Percentiles rank a stretch among this genome's conserved stretches.
These are phyloP conservation scores for Hybognathus amarus DNA, from an alignment of 2,797 vertebrate genomes.

Conservation along the genomic window DNA sequence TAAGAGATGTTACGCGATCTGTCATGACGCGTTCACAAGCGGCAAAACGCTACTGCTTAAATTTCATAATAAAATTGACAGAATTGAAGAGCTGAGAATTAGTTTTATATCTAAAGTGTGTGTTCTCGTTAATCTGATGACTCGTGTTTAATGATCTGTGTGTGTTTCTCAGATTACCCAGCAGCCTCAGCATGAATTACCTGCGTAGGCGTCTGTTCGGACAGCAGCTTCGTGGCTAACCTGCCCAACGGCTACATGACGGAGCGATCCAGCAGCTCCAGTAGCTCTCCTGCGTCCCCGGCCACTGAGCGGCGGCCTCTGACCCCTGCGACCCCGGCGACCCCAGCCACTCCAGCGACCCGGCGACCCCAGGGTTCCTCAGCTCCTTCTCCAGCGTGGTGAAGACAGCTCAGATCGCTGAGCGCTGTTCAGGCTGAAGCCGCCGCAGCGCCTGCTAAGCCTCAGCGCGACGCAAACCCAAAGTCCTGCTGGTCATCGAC, in stretches of 20 bases:
- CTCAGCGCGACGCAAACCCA: slow-evolving; percentile 84
- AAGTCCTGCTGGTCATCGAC: slow-evolving; percentile 89
- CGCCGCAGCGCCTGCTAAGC: slow-evolving; percentile 64
- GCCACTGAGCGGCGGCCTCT: slow-evolving; percentile 68
- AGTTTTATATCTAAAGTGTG: background rate
- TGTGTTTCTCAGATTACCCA: slow-evolving; percentile 60
- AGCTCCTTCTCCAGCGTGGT: slow-evolving; percentile 95
- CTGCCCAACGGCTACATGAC: slow-evolving; percentile 97
- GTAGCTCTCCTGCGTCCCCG: slow-evolving; percentile 74
- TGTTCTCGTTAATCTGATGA: slow-evolving; percentile 10
- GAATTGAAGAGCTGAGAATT: too few species aligned
- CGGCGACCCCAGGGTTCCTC: slow-evolving; percentile 84
- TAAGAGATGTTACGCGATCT: too few species aligned
- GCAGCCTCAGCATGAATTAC: slow-evolving; percentile 88
- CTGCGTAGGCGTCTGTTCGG: slow-evolving; percentile 92
- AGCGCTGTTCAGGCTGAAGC: slow-evolving; percentile 76
- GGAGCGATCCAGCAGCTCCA: slow-evolving; percentile 88
- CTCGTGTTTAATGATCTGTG: slow-evolving; percentile 48
- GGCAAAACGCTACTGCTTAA: too few species aligned
- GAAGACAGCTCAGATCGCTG: slow-evolving; percentile 85
- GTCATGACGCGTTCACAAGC: too few species aligned
- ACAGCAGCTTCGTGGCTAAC: slow-evolving; percentile 97
- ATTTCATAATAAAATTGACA: too few species aligned
- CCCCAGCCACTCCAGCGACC: too few species aligned
- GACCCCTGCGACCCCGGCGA: slow-evolving; percentile 51